phyloP scores from a whole-genome alignment of 2,888 invertebrate species.

The Cheilosia scutellata region DNA sequence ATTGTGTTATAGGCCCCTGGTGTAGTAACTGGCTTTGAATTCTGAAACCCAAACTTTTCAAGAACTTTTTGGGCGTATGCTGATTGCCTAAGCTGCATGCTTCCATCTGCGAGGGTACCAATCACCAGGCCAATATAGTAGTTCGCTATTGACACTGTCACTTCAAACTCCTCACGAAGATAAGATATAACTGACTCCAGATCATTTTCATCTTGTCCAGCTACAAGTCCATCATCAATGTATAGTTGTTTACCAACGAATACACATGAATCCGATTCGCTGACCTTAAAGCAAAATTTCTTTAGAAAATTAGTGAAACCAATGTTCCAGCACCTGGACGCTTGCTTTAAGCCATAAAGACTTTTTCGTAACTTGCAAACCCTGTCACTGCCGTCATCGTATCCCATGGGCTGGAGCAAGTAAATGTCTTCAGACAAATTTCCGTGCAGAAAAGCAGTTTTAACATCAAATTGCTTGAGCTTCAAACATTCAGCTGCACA shows the following conservation, averaged over 20 bases:
- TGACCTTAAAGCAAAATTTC: slow-evolving; percentile 74
- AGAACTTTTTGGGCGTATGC: not conserved
- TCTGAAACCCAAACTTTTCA: slow-evolving; percentile 1
- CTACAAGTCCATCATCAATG: slow-evolving; percentile 5
- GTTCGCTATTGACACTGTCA: not conserved
- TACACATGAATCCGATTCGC: slow-evolving; percentile 77
- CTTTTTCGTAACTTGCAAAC: slow-evolving; percentile 75
- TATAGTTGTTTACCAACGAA: slow-evolving; percentile 53
- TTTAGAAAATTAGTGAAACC: slow-evolving; percentile 74
- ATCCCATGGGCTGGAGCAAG: slow-evolving; percentile 68
- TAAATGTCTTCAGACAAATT: slow-evolving; percentile 52
- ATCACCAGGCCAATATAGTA: slow-evolving; percentile 1
- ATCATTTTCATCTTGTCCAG: not conserved
- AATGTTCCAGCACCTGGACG: slow-evolving; percentile 76
- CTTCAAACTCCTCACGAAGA: not conserved
- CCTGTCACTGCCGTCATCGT: slow-evolving; percentile 67
- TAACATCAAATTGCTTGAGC: slow-evolving; percentile 63
- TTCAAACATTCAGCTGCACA: slow-evolving; percentile 46
- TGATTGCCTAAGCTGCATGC: slow-evolving; percentile 4
- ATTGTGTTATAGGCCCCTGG: too few species aligned
- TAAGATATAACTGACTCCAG: not conserved
- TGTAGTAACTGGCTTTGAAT: slow-evolving; percentile 6
- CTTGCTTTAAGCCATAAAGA: slow-evolving; percentile 77
- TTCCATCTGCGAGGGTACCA: not conserved
- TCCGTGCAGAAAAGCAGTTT: slow-evolving; percentile 66